Base-by-base conservation (phyloP, 2,797 vertebrate genomes). In the Xiphophorus birchmanni region DNA sequence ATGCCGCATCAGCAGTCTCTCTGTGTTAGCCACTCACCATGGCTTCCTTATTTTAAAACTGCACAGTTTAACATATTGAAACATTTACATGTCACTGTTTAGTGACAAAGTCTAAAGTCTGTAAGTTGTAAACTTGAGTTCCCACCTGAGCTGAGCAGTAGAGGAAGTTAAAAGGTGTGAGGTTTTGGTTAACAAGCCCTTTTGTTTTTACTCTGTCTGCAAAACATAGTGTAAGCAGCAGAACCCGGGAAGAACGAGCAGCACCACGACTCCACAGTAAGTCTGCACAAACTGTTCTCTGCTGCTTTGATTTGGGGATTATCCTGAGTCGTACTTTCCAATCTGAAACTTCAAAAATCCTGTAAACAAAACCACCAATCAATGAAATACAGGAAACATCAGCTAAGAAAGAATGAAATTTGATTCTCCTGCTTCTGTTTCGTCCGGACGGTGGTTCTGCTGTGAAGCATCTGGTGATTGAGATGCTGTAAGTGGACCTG, bases 11-110 rank as follows among this genome's bases (percentile, higher is more conserved):
- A 73, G 15, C 42, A 45, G 21, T 40, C 18, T 4, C 40, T 15
- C 42, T 29, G 42, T 71, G 67, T 45, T 26, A 45, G 69, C 42
- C 26, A 7, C 26, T 45, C 11, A 6, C 17, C 26, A 32, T 54
- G 44, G 69, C 40, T 73, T 29, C 13, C 78, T 81, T 80, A n/a
- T 73, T 76, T 78, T 32, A 75, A 73, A 84, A 82, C 52, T 74
- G 78, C 86, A 65, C 32, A 37, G 81, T 80, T 84, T n/a, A 60
- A 13, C 56, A 73, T 79, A 76, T 82, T 89, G 58, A 83, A 84
- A 71, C 35, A 67, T 5, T 48, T 81, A 84, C 85, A 32, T 74
- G 71, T 87, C 79, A 83, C 63, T 80, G 87, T 77, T 85, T 15
- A 58, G 29, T 40, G 37, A 5, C 37, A 40, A 40, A 40, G 37